phyloP scores from a whole-genome alignment of 2,113 vertebrate species.

The Semnopithecus entellus region DNA sequence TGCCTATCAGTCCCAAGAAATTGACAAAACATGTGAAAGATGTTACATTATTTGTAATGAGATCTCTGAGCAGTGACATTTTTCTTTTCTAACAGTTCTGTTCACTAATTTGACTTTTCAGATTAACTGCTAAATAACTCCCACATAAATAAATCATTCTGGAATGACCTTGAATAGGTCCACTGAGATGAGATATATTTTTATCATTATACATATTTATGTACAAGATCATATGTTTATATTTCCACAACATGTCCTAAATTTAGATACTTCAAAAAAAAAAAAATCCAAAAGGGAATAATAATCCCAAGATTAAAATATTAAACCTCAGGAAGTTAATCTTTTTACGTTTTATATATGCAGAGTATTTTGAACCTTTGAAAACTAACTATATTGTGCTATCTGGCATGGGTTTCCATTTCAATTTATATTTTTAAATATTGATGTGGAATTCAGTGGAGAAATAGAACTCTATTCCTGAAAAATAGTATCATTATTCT shows the following conservation, averaged over 20 bases:
- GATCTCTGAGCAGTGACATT: neutral
- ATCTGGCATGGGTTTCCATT: neutral
- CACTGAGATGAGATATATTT: neutral
- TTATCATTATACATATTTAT: neutral
- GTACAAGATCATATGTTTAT: neutral
- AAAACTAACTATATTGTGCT: neutral
- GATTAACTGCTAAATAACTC: neutral
- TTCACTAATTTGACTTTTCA: conserved; percentile 10
- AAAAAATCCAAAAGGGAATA: neutral
- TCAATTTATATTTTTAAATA: neutral
- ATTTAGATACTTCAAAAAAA: conserved; percentile 9
- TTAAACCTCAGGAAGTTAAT: conserved; percentile 24
- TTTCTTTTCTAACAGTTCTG: neutral
- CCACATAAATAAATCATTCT: neutral
- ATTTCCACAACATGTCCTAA: neutral
- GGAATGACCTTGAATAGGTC: neutral
- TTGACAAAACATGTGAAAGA: neutral
- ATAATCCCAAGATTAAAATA: conserved; percentile 25
- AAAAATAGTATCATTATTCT: neutral
- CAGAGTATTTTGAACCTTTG: conserved; percentile 17
- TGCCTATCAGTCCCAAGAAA: neutral
- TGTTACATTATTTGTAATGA: neutral
- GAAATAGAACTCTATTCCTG: neutral
- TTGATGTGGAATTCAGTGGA: neutral
- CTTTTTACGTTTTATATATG: neutral